Evolutionary conservation across 2,113 vertebrate species (phyloP).

Genomic region (Alligator sinensis): DNA sequence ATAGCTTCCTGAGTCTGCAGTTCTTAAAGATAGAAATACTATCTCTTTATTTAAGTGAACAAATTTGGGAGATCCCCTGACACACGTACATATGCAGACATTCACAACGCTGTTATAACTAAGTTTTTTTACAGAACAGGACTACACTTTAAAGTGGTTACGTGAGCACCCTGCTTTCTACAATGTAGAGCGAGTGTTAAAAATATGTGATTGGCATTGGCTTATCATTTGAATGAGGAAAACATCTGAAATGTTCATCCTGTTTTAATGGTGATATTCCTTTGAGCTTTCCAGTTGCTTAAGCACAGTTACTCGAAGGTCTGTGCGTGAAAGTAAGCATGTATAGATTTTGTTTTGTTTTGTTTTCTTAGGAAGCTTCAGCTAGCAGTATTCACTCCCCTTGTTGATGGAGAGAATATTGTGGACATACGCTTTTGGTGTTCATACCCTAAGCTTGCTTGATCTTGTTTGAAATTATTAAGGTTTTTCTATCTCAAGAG

Average conservation of each 20-base stretch:
- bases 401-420: neutral
- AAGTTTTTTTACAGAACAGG: neutral
- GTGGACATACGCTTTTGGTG: neutral
- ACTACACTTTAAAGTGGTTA: neutral
- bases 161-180: neutral
- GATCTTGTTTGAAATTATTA: conserved; percentile 32
- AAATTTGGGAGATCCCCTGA: conserved; percentile 23
- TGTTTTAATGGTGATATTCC: neutral
- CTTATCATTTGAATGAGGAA: neutral
- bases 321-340: neutral
- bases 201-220: neutral
- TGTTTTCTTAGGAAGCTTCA: neutral
- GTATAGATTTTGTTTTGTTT: neutral
- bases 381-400: neutral
- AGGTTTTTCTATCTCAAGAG: neutral
- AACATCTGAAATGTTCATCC: neutral
- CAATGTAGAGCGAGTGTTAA: neutral
- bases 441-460: neutral
- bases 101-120: neutral
- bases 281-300: conserved; percentile 14
- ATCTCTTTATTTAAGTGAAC: conserved; percentile 43
- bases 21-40: conserved; percentile 42
- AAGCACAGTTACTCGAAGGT: neutral
- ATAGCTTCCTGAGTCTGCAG: conserved; percentile 52
- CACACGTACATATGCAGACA: neutral